Evolutionary conservation across 2,797 vertebrate genomes (phyloP).

Genomic region (Falco columbarius): DNA sequence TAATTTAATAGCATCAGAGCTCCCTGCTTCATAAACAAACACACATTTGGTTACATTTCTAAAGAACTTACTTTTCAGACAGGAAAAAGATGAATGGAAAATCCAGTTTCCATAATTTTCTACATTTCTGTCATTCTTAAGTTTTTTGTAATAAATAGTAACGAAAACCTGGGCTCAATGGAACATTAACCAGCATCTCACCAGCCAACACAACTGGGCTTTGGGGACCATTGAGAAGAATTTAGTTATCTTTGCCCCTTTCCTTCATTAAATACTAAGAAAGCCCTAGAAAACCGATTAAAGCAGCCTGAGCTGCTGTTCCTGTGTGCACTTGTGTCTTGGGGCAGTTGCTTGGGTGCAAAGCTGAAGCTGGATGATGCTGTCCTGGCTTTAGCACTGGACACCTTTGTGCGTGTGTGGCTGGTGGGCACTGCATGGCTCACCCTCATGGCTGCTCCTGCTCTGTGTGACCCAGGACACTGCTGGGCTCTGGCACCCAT

Average conservation of each 20-base stretch:
- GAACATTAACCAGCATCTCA: neutral
- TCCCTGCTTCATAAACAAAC: slow-evolving; percentile 44
- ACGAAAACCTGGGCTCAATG: neutral
- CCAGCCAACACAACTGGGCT: neutral
- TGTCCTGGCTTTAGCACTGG: neutral
- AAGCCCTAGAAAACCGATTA: neutral
- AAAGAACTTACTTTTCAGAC: neutral
- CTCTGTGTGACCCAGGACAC: neutral
- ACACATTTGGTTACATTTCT: slow-evolving; percentile 20
- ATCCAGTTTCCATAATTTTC: neutral
- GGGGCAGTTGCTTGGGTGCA: neutral
- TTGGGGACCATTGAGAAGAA: neutral
- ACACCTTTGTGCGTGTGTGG: neutral
- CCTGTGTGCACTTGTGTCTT: neutral
- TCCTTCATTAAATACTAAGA: neutral
- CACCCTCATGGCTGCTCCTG: neutral
- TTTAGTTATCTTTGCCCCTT: neutral
- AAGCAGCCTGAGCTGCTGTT: neutral
- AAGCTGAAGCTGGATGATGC: neutral
- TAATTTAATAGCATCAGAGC: slow-evolving; percentile 66
- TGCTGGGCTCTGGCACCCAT: neutral
- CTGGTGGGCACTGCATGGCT: neutral
- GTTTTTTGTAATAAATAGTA: neutral
- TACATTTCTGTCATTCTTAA: neutral
- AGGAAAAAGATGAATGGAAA: slow-evolving; percentile 4